phyloP scores from a whole-genome alignment of 2,888 invertebrate genomes.

The Meiosimyza platycephala region DNA sequence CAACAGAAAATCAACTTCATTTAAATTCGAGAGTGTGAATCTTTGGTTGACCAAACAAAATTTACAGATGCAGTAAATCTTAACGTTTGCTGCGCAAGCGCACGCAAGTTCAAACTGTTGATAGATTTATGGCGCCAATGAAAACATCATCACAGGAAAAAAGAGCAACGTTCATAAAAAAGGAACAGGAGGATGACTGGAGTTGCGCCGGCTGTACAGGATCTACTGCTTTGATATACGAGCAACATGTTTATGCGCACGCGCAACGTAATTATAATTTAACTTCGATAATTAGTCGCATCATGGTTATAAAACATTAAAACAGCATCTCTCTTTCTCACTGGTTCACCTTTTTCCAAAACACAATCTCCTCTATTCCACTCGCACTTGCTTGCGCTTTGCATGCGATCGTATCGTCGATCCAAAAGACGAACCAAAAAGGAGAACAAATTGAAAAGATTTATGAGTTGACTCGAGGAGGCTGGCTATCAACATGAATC shows the following conservation, averaged over 20 bases:
- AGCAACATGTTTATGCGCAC: constrained; percentile 36
- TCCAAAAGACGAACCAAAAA: not conserved
- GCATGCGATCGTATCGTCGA: constrained; percentile 23
- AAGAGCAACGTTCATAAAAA: constrained; percentile 4
- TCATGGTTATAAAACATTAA: constrained; percentile 60
- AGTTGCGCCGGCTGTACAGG: constrained; percentile 7
- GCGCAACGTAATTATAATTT: constrained; percentile 58
- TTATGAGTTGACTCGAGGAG: constrained; percentile 28
- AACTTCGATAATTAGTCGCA: constrained; percentile 64
- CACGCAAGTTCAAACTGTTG: constrained; percentile 32
- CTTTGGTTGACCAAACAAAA: constrained; percentile 22
- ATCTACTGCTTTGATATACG: constrained; percentile 15
- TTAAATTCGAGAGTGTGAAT: too few relatives aligned
- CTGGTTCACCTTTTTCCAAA: not conserved
- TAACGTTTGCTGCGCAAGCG: constrained; percentile 35
- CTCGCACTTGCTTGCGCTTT: constrained; percentile 1
- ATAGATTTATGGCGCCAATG: constrained; percentile 36
- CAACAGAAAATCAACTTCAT: too few relatives aligned
- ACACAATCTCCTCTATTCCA: not conserved
- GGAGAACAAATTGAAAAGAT: constrained; percentile 17
- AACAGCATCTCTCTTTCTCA: constrained; percentile 2
- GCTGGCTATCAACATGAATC: constrained; percentile 28
- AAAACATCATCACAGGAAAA: constrained; percentile 6
- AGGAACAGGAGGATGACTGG: constrained; percentile 9
- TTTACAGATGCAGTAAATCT: constrained; percentile 20